A percentile compares a stretch with the other conserved stretches of the same genome.
phyloP scores from a whole-genome alignment of 2,888 invertebrate genomes.

The Andrena hattorfiana region DNA sequence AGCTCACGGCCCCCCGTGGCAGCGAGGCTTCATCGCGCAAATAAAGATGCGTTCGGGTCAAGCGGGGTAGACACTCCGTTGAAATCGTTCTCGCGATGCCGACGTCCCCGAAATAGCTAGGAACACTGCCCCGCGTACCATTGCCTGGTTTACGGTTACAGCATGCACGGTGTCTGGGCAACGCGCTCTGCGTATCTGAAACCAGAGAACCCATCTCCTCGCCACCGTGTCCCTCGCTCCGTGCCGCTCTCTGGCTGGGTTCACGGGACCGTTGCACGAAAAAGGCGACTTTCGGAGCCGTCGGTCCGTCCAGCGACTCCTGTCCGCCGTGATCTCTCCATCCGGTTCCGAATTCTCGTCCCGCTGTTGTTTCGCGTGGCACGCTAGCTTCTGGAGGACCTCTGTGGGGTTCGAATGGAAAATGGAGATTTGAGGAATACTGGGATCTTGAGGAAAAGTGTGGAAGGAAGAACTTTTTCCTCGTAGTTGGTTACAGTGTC shows the following conservation, averaged over 20 bases:
- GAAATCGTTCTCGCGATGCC: constrained; percentile 69
- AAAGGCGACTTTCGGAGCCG: constrained; percentile 47
- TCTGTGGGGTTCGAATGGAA: too few relatives aligned
- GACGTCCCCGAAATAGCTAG: constrained; percentile 73
- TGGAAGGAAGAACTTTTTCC: too few relatives aligned
- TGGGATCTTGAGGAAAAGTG: too few relatives aligned
- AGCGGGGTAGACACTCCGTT: constrained; percentile 67
- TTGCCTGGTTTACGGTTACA: constrained; percentile 75
- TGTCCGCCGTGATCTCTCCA: constrained; percentile 20
- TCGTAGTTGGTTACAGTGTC: too few relatives aligned
- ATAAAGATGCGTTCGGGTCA: constrained; percentile 71
- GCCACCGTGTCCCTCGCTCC: constrained; percentile 60
- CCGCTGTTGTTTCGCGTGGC: background rate
- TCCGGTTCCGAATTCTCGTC: constrained; percentile 35
- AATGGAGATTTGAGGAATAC: too few relatives aligned
- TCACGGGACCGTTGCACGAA: constrained; percentile 68
- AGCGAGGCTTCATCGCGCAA: constrained; percentile 37
- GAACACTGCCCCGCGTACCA: constrained; percentile 71
- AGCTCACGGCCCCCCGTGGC: background rate
- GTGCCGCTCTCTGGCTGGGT: constrained; percentile 54
- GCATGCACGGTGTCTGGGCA: constrained; percentile 75
- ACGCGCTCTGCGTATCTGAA: constrained; percentile 73
- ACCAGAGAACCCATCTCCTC: constrained; percentile 74
- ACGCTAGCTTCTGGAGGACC: too few relatives aligned
- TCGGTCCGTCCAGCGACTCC: constrained; percentile 7